phyloP scores from a whole-genome alignment of 2,888 invertebrate genomes.

The Schizaphis graminum region DNA sequence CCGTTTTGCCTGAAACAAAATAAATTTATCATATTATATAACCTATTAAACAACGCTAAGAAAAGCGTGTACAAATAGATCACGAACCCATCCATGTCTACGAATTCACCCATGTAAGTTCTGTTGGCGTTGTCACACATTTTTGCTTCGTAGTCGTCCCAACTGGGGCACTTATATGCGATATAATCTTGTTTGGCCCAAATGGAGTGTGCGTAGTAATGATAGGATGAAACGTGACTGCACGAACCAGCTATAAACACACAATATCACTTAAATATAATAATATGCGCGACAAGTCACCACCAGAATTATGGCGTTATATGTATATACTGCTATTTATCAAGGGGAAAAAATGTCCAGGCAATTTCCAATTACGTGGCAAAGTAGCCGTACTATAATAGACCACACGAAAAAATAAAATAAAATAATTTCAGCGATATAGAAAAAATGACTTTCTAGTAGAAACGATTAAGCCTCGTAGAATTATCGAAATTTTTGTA shows the following conservation, averaged over 20 bases:
- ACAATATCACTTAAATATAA: neutral
- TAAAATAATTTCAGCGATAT: no score
- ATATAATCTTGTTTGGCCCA: conserved; percentile 32
- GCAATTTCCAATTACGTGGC: no score
- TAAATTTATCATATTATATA: neutral
- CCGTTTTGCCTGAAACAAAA: conserved; percentile 32
- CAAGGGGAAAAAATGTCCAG: no score
- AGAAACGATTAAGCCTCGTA: no score
- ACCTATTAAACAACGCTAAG: neutral
- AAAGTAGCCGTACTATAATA: no score
- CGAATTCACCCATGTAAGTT: conserved; percentile 44
- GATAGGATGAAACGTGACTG: conserved; percentile 52
- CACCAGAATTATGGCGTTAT: neutral
- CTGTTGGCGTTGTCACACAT: neutral
- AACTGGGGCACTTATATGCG: neutral
- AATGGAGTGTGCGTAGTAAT: conserved; percentile 55
- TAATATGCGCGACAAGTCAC: neutral
- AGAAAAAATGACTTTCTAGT: no score
- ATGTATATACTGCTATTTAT: no score
- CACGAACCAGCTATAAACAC: conserved; percentile 37
- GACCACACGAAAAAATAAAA: no score
- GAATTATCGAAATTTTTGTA: no score
- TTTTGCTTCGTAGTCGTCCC: neutral
- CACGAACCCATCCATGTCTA: neutral
- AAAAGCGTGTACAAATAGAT: neutral